These are phyloP conservation scores for Eupithecia subumbrata DNA, from an alignment of 2,888 invertebrate genomes.

Conservation along the genomic window DNA sequence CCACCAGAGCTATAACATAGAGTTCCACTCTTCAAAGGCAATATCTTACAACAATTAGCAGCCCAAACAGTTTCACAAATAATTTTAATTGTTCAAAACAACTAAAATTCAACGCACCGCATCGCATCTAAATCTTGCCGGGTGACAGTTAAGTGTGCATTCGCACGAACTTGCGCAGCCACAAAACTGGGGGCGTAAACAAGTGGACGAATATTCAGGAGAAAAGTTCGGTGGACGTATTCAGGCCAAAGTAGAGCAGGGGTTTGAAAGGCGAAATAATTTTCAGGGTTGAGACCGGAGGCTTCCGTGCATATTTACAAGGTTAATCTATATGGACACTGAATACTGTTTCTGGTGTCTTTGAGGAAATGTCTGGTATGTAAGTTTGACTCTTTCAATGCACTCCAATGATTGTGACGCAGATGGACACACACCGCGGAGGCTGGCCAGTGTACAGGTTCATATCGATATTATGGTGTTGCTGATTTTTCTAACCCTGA, in stretches of 20 bases:
- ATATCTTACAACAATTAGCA: constrained; percentile 26
- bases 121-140: constrained; percentile 68
- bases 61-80: constrained; percentile 30
- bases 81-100: constrained; percentile 44
- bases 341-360: background rate
- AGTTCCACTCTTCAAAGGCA: background rate
- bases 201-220: constrained; percentile 78
- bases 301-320: background rate
- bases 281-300: background rate
- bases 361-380: background rate
- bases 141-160: constrained; percentile 67
- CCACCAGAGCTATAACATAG: background rate
- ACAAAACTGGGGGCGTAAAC: constrained; percentile 72
- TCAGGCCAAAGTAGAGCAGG: constrained; percentile 13
- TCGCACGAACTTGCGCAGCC: constrained; percentile 70
- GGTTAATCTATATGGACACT: background rate
- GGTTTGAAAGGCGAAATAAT: background rate
- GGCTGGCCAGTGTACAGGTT: background rate
- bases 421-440: background rate
- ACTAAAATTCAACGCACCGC: constrained; percentile 45
- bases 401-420: background rate
- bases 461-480: no score
- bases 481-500: background rate
- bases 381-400: background rate
- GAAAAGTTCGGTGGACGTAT: constrained; percentile 66